Evolutionary conservation across 2,888 invertebrate genomes (phyloP).

Genomic region (Caenorhabditis virilis): DNA sequence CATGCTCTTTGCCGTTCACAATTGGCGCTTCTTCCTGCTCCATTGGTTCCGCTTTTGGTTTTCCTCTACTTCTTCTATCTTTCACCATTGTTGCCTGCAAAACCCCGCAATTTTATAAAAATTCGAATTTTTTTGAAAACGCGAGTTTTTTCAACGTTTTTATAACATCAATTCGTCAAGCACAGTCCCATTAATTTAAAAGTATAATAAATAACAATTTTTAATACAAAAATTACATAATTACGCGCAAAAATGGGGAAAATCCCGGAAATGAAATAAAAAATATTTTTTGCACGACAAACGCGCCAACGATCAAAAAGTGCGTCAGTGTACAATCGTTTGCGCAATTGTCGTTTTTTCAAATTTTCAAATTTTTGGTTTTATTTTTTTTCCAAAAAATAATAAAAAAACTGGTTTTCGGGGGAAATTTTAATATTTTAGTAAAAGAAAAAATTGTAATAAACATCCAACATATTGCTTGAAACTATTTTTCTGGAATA

Average conservation of each 20-base stretch:
- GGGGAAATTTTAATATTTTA: no score
- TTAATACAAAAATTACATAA: neutral
- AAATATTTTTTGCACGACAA: no score
- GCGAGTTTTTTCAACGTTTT: neutral
- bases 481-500: no score
- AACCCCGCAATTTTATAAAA: no score
- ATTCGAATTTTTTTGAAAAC: neutral
- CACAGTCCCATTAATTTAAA: neutral
- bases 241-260: neutral
- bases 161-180: neutral
- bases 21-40: constrained; percentile 1
- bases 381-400: no score
- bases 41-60: constrained; percentile 7
- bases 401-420: no score
- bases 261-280: neutral
- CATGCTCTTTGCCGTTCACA: neutral
- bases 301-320: neutral
- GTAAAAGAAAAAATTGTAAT: no score
- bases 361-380: no score
- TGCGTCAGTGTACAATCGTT: neutral
- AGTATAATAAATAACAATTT: neutral
- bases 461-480: no score
- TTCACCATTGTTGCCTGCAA: constrained; percentile 21
- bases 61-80: constrained; percentile 18
- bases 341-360: no score